A percentile compares a stretch with the other conserved stretches of the same genome.
phyloP scores from a whole-genome alignment of 2,888 invertebrate species.

The Ganaspis brasiliensis region DNA sequence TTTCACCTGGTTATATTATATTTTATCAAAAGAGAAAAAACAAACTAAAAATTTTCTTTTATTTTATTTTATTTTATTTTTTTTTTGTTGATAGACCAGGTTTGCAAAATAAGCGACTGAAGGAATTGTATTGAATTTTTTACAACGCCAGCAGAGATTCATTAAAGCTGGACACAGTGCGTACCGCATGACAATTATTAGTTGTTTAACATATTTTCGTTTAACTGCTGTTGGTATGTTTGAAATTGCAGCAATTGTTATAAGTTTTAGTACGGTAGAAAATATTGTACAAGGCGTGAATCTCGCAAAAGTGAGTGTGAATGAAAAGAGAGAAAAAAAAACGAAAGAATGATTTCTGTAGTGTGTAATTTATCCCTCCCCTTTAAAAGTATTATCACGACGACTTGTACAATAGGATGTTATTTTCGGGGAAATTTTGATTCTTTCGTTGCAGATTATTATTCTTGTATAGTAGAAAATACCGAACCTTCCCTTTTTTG shows the following conservation, averaged over 20 bases:
- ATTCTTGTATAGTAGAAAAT: slow-evolving; percentile 75
- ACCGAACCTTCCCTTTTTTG: slow-evolving; percentile 54
- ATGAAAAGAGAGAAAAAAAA: slow-evolving; percentile 55
- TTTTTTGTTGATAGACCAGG: background rate
- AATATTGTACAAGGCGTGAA: slow-evolving; percentile 63
- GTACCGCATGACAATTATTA: slow-evolving; percentile 67
- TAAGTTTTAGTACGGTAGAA: slow-evolving; percentile 66
- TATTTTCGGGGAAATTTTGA: slow-evolving; percentile 62
- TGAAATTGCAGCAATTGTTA: slow-evolving; percentile 72
- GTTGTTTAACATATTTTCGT: slow-evolving; percentile 61
- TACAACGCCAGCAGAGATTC: slow-evolving; percentile 39
- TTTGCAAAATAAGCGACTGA: background rate
- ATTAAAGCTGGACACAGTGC: slow-evolving; percentile 55
- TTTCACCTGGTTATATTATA: slow-evolving; percentile 16
- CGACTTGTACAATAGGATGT: slow-evolving; percentile 76
- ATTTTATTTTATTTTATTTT: background rate
- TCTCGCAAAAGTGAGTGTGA: slow-evolving; percentile 51
- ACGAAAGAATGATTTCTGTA: slow-evolving; percentile 60
- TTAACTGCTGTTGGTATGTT: slow-evolving; percentile 67
- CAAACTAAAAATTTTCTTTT: background rate
- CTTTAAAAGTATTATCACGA: slow-evolving; percentile 77
- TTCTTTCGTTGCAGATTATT: slow-evolving; percentile 70
- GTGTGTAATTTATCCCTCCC: slow-evolving; percentile 68
- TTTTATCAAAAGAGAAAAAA: too few relatives aligned
- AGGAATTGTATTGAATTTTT: slow-evolving; percentile 23